phyloP scores from a whole-genome alignment of 2,113 vertebrate species.

The Tiliqua scincoides region DNA sequence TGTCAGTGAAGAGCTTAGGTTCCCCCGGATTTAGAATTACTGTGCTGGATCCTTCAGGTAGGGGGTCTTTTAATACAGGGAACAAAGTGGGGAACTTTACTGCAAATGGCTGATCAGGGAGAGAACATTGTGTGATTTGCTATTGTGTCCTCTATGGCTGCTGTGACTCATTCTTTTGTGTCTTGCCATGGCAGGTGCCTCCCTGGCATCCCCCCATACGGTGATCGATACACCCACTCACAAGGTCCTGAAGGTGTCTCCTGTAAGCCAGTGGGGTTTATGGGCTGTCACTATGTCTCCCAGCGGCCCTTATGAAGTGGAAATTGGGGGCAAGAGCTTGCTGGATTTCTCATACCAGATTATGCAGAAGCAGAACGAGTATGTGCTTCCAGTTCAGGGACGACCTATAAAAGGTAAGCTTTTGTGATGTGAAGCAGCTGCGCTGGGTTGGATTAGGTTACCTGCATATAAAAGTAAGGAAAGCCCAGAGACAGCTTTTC shows the following conservation, averaged over 20 bases:
- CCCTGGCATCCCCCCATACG: background rate
- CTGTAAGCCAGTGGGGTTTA: background rate
- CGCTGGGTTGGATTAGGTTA: no score
- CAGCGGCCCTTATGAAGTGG: background rate
- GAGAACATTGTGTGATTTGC: background rate
- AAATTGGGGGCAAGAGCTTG: slow-evolving; percentile 18
- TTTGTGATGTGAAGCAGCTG: no score
- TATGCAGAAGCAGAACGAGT: background rate
- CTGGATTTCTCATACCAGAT: slow-evolving; percentile 24
- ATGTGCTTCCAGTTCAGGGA: background rate
- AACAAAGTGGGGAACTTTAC: background rate
- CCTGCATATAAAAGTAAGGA: background rate
- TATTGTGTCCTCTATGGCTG: background rate
- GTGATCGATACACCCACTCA: background rate
- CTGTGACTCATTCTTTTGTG: background rate
- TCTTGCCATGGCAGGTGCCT: background rate
- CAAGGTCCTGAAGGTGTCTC: slow-evolving; percentile 2
- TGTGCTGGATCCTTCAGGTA: slow-evolving; percentile 13
- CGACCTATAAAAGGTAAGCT: slow-evolving; percentile 1
- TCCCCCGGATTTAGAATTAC: background rate
- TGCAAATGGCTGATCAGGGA: background rate
- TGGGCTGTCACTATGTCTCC: background rate
- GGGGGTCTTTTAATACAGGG: background rate
- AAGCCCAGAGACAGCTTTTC: background rate
- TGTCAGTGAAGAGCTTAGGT: background rate